Evolutionary conservation across 1,140 invertebrate genomes (phyloP), one percentile per base, ranked within the genome.

Genomic region (Drosophila nasuta): DNA sequence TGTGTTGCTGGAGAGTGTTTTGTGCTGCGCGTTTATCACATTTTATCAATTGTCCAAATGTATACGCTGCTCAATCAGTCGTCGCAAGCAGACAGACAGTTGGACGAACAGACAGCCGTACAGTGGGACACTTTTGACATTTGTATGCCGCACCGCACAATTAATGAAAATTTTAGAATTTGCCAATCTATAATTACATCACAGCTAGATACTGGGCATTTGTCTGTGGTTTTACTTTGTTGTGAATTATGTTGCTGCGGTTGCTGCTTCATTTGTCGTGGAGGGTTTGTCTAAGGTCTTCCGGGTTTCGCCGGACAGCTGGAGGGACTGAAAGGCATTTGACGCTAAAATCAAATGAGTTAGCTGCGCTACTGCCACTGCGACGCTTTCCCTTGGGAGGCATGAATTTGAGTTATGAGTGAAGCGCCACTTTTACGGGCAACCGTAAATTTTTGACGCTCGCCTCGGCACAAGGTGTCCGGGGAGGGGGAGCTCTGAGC

Each of bases 81-180:
- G 52, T 72, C 60, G 49, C 41, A 51, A 58, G 43, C 63, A 60
- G 63, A 28, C 38, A 41, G 62, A 13, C 45, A 57, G 63, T 28
- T 51, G 62, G 15, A 17, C 11, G 11, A 46, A 11, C 30, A 7
- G 58, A 20, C 17, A 46, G 48, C n/a, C 7, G 13, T 46, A 30
- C 35, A 54, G 49, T 17, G 28, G 56, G 3, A 15, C 13, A 11
- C 15, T 35, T 17, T 13, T 56, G 76, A 58, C 71, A 74, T 77
- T 87, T 77, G 75, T 76, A 70, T 73, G 82, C 62, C 17, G 41
- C 66, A 76, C 69, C 70, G 63, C 76, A 86, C 75, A 91, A 91
- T 91, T 91, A 91, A 91, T 91, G 91, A 82, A 77, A 91, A 88
- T 88, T 90, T 83, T 83, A 76, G 86, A 91, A 90, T 80, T 87